A percentile compares a stretch with the other conserved stretches of the same genome.
Conservation (phyloP, 2,797 vertebrate genomes). For the Rousettus madagascariensis region DNA sequence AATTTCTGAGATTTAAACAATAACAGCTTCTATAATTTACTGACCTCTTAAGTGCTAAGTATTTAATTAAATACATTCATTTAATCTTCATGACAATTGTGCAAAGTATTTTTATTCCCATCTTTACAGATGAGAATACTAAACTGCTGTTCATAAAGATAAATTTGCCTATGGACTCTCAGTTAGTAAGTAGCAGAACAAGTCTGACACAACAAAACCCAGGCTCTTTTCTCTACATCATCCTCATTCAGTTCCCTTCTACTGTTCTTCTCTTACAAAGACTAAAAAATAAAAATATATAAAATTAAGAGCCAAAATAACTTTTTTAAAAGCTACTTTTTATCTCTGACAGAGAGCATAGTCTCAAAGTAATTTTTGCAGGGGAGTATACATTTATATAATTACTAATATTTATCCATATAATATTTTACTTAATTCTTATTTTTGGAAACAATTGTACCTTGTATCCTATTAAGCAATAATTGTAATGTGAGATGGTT, state of each 20-base stretch:
- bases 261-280: background rate
- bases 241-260: background rate
- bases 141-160: background rate
- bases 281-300: background rate
- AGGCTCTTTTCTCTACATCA: background rate
- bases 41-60: background rate
- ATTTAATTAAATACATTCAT: constrained; percentile 41
- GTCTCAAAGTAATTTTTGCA: constrained; percentile 33
- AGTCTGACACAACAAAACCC: background rate
- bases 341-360: constrained; percentile 14
- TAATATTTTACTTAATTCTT: constrained; percentile 6
- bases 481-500: background rate
- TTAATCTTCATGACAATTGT: constrained; percentile 1
- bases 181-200: background rate
- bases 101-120: background rate
- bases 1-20: constrained; percentile 37
- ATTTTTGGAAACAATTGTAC: constrained; percentile 17
- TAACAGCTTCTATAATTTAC: background rate
- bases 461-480: background rate
- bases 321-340: constrained; percentile 35
- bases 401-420: constrained; percentile 17
- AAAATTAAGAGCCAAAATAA: background rate
- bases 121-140: background rate
- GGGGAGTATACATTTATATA: background rate
- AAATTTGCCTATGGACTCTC: background rate